Percentiles rank a stretch among this genome's conserved stretches.
Evolutionary conservation across 2,888 invertebrate genomes (phyloP).

Genomic region (Erebia epiphron): DNA sequence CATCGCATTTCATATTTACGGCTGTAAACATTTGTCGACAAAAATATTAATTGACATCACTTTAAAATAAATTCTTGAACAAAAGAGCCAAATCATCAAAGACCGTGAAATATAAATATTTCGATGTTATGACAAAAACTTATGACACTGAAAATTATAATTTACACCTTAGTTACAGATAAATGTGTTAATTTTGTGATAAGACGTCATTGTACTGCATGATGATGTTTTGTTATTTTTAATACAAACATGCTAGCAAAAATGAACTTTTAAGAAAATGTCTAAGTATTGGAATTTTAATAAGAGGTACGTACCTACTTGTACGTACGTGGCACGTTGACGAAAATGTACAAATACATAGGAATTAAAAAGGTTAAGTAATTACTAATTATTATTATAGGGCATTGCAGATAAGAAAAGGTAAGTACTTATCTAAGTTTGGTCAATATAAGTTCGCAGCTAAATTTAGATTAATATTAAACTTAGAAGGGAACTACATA

Average conservation of each 20-base stretch:
- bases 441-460: no score
- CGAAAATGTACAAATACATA: no score
- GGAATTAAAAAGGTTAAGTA: no score
- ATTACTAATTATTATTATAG: no score
- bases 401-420: no score
- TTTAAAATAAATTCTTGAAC: conserved; percentile 11
- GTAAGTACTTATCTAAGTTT: no score
- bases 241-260: background rate
- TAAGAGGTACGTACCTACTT: no score
- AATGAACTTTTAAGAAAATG: background rate
- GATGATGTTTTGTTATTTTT: background rate
- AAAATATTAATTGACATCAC: conserved; percentile 26
- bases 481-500: no score
- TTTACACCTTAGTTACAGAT: background rate
- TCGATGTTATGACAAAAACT: conserved; percentile 16
- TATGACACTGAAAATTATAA: background rate
- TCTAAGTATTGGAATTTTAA: background rate
- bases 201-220: background rate
- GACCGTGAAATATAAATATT: conserved; percentile 8
- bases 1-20: conserved; percentile 20
- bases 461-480: no score
- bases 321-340: no score
- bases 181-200: conserved; percentile 1
- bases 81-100: conserved; percentile 20
- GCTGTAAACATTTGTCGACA: conserved; percentile 20